Evolutionary conservation across 1,140 invertebrate genomes (phyloP).

Genomic region (Saccostrea cuccullata): DNA sequence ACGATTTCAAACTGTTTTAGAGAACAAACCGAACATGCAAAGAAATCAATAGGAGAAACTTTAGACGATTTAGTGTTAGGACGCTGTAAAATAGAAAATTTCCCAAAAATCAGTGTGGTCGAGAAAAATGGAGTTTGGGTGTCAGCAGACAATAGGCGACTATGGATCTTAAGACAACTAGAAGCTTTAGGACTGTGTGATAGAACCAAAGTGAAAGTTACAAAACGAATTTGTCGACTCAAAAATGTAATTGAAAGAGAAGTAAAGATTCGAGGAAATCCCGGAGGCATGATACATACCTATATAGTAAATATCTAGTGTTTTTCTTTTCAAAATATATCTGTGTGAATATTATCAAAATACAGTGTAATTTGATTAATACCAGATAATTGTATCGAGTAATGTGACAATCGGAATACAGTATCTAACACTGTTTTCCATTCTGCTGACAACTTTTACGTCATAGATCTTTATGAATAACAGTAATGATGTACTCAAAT

Average conservation of each 20-base stretch:
- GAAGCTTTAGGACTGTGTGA: slow-evolving; percentile 35
- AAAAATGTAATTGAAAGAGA: neutral
- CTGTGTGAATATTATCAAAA: no score
- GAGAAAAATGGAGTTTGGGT: neutral
- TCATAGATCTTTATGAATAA: no score
- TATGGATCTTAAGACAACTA: slow-evolving; percentile 38
- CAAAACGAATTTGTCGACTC: neutral
- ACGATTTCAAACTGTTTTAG: slow-evolving; percentile 11
- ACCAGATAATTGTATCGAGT: no score
- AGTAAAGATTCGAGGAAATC: neutral
- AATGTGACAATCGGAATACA: no score
- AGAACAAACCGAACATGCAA: neutral
- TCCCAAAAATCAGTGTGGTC: slow-evolving; percentile 26
- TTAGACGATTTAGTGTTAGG: slow-evolving; percentile 36
- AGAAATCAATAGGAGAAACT: slow-evolving; percentile 39
- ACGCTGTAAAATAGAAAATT: neutral
- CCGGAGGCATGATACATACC: neutral
- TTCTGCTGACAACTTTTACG: no score
- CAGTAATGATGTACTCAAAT: no score
- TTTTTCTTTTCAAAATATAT: no score
- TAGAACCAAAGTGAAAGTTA: neutral
- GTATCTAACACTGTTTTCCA: no score
- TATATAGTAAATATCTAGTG: no score
- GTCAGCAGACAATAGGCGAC: slow-evolving; percentile 37
- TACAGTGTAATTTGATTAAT: no score